Evolutionary conservation across 2,888 invertebrate genomes (phyloP).

Genomic region (Volucella zonaria): DNA sequence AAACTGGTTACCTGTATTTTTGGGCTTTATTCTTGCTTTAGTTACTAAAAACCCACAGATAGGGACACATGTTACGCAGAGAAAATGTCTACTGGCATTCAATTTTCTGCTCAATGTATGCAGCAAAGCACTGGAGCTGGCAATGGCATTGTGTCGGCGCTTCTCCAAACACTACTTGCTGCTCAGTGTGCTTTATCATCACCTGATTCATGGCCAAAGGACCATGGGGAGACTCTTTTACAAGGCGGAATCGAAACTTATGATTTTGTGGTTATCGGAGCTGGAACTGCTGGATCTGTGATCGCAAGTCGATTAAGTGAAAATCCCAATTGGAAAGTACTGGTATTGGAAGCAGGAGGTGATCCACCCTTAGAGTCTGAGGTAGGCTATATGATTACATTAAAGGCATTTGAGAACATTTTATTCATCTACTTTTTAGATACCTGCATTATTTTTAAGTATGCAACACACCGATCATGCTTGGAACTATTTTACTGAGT

Average conservation of each 20-base stretch:
- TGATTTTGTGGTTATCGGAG: constrained; percentile 83
- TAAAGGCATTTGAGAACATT: no score
- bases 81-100: constrained; percentile 5
- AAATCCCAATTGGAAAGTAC: constrained; percentile 81
- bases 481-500: constrained; percentile 79
- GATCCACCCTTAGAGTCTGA: constrained; percentile 80
- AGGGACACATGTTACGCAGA: no score
- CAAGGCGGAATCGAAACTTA: constrained; percentile 79
- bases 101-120: constrained; percentile 74
- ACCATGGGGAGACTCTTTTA: constrained; percentile 78
- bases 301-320: constrained; percentile 83
- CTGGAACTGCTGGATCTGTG: constrained; percentile 83
- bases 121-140: constrained; percentile 76
- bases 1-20: no score
- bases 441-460: constrained; percentile 76
- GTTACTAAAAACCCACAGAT: no score
- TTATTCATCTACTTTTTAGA: constrained; percentile 70
- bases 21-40: no score
- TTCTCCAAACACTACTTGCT: constrained; percentile 85
- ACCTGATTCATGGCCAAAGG: constrained; percentile 84
- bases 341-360: constrained; percentile 84
- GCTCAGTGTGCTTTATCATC: constrained; percentile 85
- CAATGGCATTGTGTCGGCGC: constrained; percentile 83
- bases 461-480: constrained; percentile 76
- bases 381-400: constrained; percentile 4